Percentiles rank a stretch among this genome's conserved stretches.
Evolutionary conservation across 2,113 vertebrate genomes (phyloP).

Genomic region (Apteryx owenii): DNA sequence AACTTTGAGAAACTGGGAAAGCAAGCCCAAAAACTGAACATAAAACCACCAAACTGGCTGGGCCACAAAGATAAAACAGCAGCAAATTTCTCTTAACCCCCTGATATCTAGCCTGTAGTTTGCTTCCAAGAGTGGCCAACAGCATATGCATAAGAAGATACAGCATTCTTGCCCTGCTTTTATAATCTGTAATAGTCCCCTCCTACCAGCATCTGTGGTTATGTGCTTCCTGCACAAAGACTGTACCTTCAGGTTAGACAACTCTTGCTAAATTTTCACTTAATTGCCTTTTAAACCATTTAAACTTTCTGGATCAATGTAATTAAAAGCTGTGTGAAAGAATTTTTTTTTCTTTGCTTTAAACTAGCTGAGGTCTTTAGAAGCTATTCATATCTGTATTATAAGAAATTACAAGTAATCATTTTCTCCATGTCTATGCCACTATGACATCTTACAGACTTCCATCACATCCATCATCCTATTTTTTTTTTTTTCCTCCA

Average conservation of each 20-base stretch:
- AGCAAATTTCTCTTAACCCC: background rate
- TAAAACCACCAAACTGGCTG: background rate
- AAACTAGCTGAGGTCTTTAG: background rate
- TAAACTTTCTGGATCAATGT: background rate
- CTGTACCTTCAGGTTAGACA: background rate
- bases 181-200: background rate
- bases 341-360: background rate
- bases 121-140: background rate
- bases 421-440: background rate
- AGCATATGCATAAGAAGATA: background rate
- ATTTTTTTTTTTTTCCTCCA: background rate
- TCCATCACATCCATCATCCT: background rate
- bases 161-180: background rate
- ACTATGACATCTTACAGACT: background rate
- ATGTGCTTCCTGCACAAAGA: background rate
- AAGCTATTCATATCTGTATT: background rate
- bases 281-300: background rate
- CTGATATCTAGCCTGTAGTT: background rate
- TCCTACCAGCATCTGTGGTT: constrained; percentile 8
- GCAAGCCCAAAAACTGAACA: background rate
- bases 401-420: background rate
- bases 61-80: background rate
- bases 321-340: background rate
- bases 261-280: background rate
- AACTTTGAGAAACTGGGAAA: background rate